Evolutionary conservation across 2,113 vertebrate genomes (phyloP), one percentile per base, ranked within the genome.

Genomic region (Enhydra lutris): DNA sequence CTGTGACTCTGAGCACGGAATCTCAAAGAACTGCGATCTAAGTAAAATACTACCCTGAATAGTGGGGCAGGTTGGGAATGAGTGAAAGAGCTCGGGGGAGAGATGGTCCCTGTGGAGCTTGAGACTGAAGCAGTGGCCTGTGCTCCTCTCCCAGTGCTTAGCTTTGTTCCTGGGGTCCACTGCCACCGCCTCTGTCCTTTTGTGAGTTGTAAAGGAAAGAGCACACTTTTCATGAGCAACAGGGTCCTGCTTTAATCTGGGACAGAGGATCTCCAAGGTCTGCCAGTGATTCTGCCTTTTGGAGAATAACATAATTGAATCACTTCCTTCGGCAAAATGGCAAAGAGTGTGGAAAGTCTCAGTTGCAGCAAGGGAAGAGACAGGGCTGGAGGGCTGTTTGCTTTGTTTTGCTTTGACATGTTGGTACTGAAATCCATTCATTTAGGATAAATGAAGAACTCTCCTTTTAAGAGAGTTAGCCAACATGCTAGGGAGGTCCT

Each of bases 261-360:
- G 84, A 15, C 71, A 86, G 73, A 93, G 91, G 95, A 69, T 69
- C 96, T 78, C 86, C 47, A 94, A 90, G 57, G 52, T 79, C 61
- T 93, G 82, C 88, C 71, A 74, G 74, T 76, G 15, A 88, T 91
- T 79, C 57, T 97, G 79, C 12, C 63, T 82, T 92, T 89, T 89
- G 59, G 59, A 79, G 45, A 94, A 92, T 86, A 97, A 93, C 83
- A 93, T 69, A 94, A 91, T 83, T 95, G 67, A 92, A 73, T 95
- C 85, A 63, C 78, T 13, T 97, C 90, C 61, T 13, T 91, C 29
- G 65, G 59, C 24, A 92, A 87, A 95, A 92, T 74, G 92, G 39
- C 86, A 96, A 94, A 96, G 95, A 83, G 52, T 0, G 1, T 95
- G 87, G 57, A 88, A 92, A 94, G 42, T 95, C 71, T 97, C 50